Conservation (phyloP, 2,113 vertebrate species). For the Cephalopholis sonnerati region DNA sequence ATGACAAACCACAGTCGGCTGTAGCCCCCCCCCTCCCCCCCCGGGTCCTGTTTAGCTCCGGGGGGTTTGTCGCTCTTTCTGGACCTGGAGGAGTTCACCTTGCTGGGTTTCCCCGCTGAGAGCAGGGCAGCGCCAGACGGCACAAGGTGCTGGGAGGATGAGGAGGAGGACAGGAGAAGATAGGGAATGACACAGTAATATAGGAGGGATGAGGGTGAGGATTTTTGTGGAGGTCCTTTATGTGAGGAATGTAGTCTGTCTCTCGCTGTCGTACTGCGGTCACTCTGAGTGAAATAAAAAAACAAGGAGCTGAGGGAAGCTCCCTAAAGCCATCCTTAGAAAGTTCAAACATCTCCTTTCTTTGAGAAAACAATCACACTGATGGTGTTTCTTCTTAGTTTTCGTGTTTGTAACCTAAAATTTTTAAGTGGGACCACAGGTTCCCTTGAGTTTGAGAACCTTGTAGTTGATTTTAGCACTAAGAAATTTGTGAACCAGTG, state of each 20-base stretch:
- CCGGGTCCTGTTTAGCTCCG: not conserved
- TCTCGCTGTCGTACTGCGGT: not conserved
- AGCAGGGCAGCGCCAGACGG: slow-evolving; percentile 34
- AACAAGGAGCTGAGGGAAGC: not conserved
- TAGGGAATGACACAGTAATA: slow-evolving; percentile 13
- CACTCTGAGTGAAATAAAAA: not conserved
- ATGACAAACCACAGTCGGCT: slow-evolving; percentile 39
- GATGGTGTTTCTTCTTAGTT: not conserved
- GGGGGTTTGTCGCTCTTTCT: slow-evolving; percentile 14
- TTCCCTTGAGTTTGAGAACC: not conserved
- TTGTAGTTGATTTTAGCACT: not conserved
- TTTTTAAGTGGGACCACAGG: not conserved
- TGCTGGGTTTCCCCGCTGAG: slow-evolving; percentile 4
- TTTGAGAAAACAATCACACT: not conserved
- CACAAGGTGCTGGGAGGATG: slow-evolving; percentile 17
- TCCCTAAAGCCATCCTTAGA: not conserved
- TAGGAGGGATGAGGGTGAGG: not conserved
- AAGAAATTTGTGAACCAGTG: not conserved
- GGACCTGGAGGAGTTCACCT: slow-evolving; percentile 18
- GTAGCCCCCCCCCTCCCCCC: not conserved
- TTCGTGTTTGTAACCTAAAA: not conserved
- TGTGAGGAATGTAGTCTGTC: slow-evolving; percentile 25
- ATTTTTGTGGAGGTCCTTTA: not conserved
- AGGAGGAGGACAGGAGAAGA: slow-evolving; percentile 5
- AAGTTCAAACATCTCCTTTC: slow-evolving; percentile 6